These are phyloP conservation scores for Campaea margaritaria DNA, from an alignment of 2,888 invertebrate genomes.

Conservation along the genomic window DNA sequence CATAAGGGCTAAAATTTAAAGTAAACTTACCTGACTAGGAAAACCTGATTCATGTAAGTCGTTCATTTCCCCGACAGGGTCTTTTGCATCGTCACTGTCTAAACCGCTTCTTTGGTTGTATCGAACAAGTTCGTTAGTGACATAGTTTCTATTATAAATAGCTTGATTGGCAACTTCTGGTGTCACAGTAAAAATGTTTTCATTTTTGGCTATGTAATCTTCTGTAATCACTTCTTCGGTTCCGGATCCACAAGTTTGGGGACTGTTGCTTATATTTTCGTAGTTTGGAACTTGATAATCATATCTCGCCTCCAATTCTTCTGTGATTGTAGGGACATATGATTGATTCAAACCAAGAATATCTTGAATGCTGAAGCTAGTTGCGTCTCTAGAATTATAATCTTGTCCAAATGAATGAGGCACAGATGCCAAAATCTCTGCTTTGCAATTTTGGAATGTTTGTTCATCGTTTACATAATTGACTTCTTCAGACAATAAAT, in stretches of 20 bases:
- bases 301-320: slow-evolving; percentile 67
- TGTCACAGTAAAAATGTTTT: slow-evolving; percentile 53
- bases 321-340: slow-evolving; percentile 56
- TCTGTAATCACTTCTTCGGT: slow-evolving; percentile 64
- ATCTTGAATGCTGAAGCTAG: slow-evolving; percentile 80
- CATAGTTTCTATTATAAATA: slow-evolving; percentile 64
- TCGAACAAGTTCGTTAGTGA: slow-evolving; percentile 63
- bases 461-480: slow-evolving; percentile 59
- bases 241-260: slow-evolving; percentile 69
- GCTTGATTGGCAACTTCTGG: slow-evolving; percentile 60
- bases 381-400: slow-evolving; percentile 80
- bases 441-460: slow-evolving; percentile 63
- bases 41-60: slow-evolving; percentile 70
- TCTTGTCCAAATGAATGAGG: slow-evolving; percentile 72
- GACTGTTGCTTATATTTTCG: slow-evolving; percentile 73
- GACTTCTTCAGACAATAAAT: slow-evolving; percentile 70
- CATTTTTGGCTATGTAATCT: slow-evolving; percentile 58
- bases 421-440: slow-evolving; percentile 64
- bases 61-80: slow-evolving; percentile 63
- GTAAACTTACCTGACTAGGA: slow-evolving; percentile 65
- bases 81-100: slow-evolving; percentile 60
- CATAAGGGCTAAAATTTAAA: slow-evolving; percentile 53
- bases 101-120: slow-evolving; percentile 67
- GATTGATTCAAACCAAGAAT: slow-evolving; percentile 77
- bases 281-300: slow-evolving; percentile 73